These are phyloP conservation scores for Elegia similella DNA, from an alignment of 2,888 invertebrate species.

Conservation along the genomic window DNA sequence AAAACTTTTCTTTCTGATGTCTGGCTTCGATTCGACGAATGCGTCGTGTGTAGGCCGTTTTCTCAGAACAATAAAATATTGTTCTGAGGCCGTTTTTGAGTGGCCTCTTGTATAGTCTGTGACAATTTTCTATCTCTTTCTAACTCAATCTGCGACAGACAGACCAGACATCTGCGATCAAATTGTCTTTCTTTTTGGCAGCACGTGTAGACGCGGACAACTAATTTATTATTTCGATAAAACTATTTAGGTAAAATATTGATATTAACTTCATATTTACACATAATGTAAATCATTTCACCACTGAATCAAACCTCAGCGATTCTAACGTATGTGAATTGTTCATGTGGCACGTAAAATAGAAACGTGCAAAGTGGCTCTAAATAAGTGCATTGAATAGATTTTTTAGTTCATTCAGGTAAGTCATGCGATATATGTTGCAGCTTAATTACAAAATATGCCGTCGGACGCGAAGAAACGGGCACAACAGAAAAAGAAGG, in stretches of 20 bases:
- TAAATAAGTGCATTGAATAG: constrained; percentile 4
- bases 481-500: constrained; percentile 98
- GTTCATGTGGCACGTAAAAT: constrained; percentile 16
- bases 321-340: neutral
- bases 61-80: no score
- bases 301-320: neutral
- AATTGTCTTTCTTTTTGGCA: constrained; percentile 66
- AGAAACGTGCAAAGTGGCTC: constrained; percentile 14
- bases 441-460: constrained; percentile 83
- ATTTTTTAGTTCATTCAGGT: neutral
- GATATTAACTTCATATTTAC: neutral
- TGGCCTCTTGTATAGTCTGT: constrained; percentile 16
- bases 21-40: no score
- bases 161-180: constrained; percentile 13
- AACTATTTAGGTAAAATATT: constrained; percentile 50
- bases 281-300: neutral
- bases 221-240: constrained; percentile 52
- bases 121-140: constrained; percentile 28
- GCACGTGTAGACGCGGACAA: constrained; percentile 77
- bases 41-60: no score
- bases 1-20: no score
- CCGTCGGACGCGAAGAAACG: constrained; percentile 99
- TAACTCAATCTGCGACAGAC: constrained; percentile 24
- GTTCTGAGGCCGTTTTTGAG: no score
- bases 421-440: constrained; percentile 22